A percentile compares a stretch with the other conserved stretches of the same genome.
Conservation (phyloP, 2,797 vertebrate species). For the Halcyon leucocephala region DNA sequence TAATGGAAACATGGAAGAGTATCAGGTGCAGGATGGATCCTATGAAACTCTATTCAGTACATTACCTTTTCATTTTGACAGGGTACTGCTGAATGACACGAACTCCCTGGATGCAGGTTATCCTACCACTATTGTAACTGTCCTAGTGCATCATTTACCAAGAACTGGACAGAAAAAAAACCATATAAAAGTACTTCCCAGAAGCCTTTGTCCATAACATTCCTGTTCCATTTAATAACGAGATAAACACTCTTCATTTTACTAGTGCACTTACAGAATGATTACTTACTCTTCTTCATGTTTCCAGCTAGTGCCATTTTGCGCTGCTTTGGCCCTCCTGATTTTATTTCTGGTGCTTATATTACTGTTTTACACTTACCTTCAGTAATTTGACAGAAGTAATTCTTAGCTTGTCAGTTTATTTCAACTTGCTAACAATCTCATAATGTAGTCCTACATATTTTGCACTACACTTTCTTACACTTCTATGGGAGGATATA, state of each 20-base stretch:
- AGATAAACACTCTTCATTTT: neutral
- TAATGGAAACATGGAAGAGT: neutral
- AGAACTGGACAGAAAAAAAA: neutral
- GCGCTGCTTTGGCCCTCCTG: neutral
- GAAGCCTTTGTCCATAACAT: neutral
- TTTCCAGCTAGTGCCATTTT: neutral
- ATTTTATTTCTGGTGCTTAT: neutral
- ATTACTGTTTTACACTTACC: neutral
- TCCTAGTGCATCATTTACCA: neutral
- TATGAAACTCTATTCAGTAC: neutral
- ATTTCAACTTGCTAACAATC: neutral
- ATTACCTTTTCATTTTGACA: neutral
- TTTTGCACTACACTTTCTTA: neutral
- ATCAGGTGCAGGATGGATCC: neutral
- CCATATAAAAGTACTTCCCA: neutral
- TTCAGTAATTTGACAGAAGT: neutral
- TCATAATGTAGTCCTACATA: neutral
- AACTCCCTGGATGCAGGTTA: neutral
- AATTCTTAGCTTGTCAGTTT: neutral
- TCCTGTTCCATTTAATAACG: neutral
- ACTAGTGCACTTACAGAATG: neutral
- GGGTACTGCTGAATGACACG: neutral
- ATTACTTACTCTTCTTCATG: neutral
- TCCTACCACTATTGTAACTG: neutral
- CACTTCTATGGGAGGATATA: neutral